Percentiles rank a stretch among this genome's conserved stretches.
Evolutionary conservation across 2,888 invertebrate species (phyloP).

Genomic region (Priocnemis perturbator): DNA sequence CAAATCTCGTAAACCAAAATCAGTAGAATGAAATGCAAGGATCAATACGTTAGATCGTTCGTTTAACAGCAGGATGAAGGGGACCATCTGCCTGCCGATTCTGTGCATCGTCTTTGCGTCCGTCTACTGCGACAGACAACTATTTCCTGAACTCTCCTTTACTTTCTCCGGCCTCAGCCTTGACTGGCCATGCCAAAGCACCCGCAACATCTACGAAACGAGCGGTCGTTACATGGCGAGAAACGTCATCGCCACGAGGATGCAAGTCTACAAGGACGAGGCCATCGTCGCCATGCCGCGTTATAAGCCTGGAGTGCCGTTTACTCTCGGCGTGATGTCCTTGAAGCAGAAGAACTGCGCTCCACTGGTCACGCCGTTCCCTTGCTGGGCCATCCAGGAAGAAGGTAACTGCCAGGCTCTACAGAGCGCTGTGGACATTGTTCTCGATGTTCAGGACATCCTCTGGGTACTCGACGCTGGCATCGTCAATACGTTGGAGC

Average conservation of each 20-base stretch:
- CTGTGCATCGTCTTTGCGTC: constrained; percentile 22
- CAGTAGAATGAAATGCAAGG: too few relatives aligned
- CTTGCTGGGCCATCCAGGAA: constrained; percentile 81
- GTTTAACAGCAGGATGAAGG: constrained; percentile 49
- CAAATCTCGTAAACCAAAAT: too few relatives aligned
- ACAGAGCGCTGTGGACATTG: constrained; percentile 84
- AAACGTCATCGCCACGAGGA: constrained; percentile 80
- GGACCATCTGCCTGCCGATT: constrained; percentile 41
- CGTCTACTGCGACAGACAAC: constrained; percentile 51
- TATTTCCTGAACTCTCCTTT: constrained; percentile 65
- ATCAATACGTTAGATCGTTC: too few relatives aligned
- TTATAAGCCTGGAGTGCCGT: constrained; percentile 81
- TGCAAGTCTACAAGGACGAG: constrained; percentile 78
- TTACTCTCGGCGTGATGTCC: constrained; percentile 80
- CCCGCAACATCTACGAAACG: constrained; percentile 78
- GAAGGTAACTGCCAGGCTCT: constrained; percentile 83
- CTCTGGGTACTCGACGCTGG: constrained; percentile 86
- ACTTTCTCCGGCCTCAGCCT: constrained; percentile 53
- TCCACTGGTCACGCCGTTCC: constrained; percentile 79
- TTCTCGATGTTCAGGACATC: constrained; percentile 79
- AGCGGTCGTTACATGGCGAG: constrained; percentile 78
- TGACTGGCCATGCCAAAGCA: constrained; percentile 77
- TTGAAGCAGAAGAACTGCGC: constrained; percentile 76
- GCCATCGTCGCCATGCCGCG: constrained; percentile 79
- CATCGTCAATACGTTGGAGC: constrained; percentile 81